Conservation (phyloP, 2,888 invertebrate species). For the Orgyia antiqua region DNA sequence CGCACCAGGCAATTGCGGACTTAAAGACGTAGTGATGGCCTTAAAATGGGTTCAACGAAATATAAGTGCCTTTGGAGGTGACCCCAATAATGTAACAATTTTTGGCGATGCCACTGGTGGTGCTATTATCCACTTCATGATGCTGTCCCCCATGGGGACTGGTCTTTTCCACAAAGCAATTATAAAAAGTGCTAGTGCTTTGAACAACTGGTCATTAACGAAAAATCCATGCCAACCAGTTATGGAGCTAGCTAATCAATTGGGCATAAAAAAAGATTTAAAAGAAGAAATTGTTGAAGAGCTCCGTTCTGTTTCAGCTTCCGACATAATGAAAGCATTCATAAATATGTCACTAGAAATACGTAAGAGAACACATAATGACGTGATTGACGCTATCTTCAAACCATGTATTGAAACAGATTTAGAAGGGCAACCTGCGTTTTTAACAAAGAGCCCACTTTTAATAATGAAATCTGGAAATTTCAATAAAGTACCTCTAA, state of each 20-base stretch:
- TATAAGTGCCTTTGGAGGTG: conserved; percentile 61
- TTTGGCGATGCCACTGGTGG: conserved; percentile 70
- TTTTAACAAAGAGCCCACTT: conserved; percentile 56
- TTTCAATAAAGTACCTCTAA: conserved; percentile 62
- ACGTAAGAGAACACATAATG: conserved; percentile 19
- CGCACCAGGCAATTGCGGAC: conserved; percentile 66
- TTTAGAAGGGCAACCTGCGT: conserved; percentile 61
- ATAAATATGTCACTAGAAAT: conserved; percentile 18
- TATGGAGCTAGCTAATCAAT: conserved; percentile 42
- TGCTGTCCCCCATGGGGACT: conserved; percentile 66
- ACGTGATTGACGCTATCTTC: conserved; percentile 47
- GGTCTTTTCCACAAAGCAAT: conserved; percentile 69
- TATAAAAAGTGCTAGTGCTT: conserved; percentile 62
- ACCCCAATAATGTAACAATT: conserved; percentile 65
- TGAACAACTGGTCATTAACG: conserved; percentile 57
- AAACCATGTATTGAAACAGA: conserved; percentile 65
- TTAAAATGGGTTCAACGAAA: conserved; percentile 66
- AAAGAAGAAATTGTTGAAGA: conserved; percentile 54
- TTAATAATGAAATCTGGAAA: conserved; percentile 58
- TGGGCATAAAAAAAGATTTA: conserved; percentile 42
- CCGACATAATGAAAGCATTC: conserved; percentile 43
- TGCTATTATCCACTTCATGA: conserved; percentile 64
- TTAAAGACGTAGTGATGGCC: conserved; percentile 66
- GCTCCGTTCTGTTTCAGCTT: conserved; percentile 37
- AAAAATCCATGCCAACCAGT: conserved; percentile 51